Evolutionary conservation across 2,797 vertebrate species (phyloP).

Genomic region (Amblyraja radiata): DNA sequence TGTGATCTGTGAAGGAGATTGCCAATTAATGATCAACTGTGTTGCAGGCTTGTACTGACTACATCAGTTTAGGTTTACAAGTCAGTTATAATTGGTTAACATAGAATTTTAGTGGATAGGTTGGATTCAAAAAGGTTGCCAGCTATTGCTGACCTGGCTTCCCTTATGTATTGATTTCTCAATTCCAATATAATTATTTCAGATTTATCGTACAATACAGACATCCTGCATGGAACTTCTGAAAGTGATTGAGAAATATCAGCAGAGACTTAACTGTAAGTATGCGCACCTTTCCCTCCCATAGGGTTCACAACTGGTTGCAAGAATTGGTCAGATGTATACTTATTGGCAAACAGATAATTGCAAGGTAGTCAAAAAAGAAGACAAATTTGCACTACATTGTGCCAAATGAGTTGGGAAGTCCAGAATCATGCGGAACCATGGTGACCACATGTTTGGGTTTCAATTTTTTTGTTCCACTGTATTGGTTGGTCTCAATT

Average conservation of each 20-base stretch:
- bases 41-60: background rate
- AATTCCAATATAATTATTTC: constrained; percentile 40
- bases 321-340: background rate
- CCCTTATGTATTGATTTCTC: background rate
- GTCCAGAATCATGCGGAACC: too few relatives aligned
- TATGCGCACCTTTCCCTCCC: constrained; percentile 28
- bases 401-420: background rate
- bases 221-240: constrained; percentile 67
- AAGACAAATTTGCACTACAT: background rate
- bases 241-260: constrained; percentile 77
- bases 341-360: background rate
- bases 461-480: too few relatives aligned
- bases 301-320: background rate
- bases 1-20: background rate
- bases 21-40: background rate
- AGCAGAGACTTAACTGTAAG: constrained; percentile 70
- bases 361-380: background rate
- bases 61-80: background rate
- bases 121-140: background rate
- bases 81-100: background rate
- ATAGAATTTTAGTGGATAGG: background rate
- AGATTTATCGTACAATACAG: constrained; percentile 74
- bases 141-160: background rate
- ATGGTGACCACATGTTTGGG: too few relatives aligned
- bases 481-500: too few relatives aligned